Conservation (phyloP, 2,113 vertebrate genomes). For the Felis chaus region DNA sequence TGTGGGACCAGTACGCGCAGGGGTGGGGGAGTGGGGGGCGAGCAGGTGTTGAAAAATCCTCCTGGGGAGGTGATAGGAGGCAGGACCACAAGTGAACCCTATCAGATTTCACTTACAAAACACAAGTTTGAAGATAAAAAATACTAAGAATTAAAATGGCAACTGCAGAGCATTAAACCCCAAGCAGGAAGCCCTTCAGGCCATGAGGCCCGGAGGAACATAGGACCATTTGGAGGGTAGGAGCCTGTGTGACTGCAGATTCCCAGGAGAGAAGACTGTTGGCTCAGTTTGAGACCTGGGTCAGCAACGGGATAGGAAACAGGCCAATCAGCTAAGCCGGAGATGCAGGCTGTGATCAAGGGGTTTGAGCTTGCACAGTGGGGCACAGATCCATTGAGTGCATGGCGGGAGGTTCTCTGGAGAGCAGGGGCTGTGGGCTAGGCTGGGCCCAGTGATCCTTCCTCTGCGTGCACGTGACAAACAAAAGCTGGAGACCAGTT, state of each 20-base stretch:
- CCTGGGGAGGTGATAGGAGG: no score
- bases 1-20: neutral
- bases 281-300: neutral
- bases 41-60: neutral
- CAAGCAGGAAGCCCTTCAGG: neutral
- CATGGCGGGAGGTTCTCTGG: fast-evolving
- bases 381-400: fast-evolving
- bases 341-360: neutral
- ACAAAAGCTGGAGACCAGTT: neutral
- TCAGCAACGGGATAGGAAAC: neutral
- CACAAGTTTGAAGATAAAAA: neutral
- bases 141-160: neutral
- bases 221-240: neutral
- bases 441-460: neutral
- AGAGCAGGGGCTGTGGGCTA: neutral
- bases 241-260: neutral
- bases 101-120: no score
- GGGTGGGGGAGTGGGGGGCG: no score
- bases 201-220: neutral
- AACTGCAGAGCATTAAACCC: neutral
- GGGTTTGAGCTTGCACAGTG: no score
- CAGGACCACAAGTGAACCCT: neutral
- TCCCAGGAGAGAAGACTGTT: neutral
- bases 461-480: neutral
- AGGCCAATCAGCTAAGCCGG: fast-evolving